Evolutionary conservation across 2,888 invertebrate genomes (phyloP), one percentile per base, ranked within the genome.

Genomic region (Torymus tubicola): DNA sequence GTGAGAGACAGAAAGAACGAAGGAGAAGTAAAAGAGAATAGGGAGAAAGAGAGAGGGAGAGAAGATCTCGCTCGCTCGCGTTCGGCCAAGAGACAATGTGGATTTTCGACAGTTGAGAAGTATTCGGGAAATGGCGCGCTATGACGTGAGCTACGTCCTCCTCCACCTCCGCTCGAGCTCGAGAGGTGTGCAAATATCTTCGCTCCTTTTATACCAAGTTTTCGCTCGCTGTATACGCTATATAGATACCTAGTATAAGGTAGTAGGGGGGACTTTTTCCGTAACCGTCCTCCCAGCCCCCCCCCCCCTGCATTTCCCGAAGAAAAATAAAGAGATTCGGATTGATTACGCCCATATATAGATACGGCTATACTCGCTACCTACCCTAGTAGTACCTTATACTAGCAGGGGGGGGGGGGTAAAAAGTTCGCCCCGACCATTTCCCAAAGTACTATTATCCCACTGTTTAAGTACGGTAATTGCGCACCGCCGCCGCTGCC

Each of bases 21-120:
- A 21, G 18, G 16, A 55, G 52, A 5, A 61, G 13, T 21, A 57
- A n/a, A 50, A 13, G 11, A 11, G 21, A 1, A 16, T 24, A 24
- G 31, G n/a, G 5, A 13, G 50, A 16, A n/a, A 60, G 61, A 57
- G 31, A 42, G 42, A 42, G 42, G 8, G 42, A 8, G 42, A 42
- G 42, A 8, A 8, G 8, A 42, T 42, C 42, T 42, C 42, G 42
- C 42, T 42, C 18, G 24, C 67, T 61, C 31, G 70, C 52, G 70
- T 70, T 60, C 53, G 75, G 61, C 64, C 69, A 60, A 68, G 76
- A 78, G 75, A 81, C 81, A 81, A 78, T 75, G 81, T 64, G 81
- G 78, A 67, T 64, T 78, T 75, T 81, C 78, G 81, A 81, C 78
- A 81, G 78, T 78, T 75, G 75, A 78, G 53, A 78, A 78, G 81